Base-by-base conservation (phyloP, 2,888 invertebrate genomes). In the Nephrotoma appendiculata region DNA sequence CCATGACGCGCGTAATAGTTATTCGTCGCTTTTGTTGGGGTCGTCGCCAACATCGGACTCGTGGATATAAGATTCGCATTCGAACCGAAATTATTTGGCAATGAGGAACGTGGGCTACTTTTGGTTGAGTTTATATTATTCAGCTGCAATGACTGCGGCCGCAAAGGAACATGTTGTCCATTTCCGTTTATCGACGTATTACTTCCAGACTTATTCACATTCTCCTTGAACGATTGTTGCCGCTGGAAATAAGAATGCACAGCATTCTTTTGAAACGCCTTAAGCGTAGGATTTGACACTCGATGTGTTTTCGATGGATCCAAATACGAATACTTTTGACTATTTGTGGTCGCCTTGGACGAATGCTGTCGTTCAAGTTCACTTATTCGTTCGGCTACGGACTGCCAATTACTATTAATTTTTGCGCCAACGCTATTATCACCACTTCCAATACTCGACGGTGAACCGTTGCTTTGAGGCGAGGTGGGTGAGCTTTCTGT, bases 251-350 rank as follows among this genome's bases (percentile, higher is more conserved):
- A 97, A 1, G 95, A 95, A 87, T 96, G 92, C 6, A 97, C 92
- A 0, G 96, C 96, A 90, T 96, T 96, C 91, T 96, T 96, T 89
- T 96, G 96, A 87, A 96, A 95, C 12, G 95, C 95, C 91, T 96
- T 96, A 44, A 96, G 91, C 0, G 96, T 95, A 7, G 95, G 93
- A 90, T 95, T 95, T 43, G 95, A 94, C 45, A 95, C 93, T 88
- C 94, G 93, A 90, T 95, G 95, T 87, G 94, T 94, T 90, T 95
- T 96, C 86, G 95, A 95, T 1, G 95, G 95, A 89, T 96, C 96
- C 88, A 95, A 91, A 89, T 94, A 96, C 4, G 95, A 93, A 89
- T 95, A 95, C 88, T 94, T 93, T 89, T 90, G 93, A 88, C 71
- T 87, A 48, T 83, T 57, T 87, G 52, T 83, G 42, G 71, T 87